Evolutionary conservation across 2,888 invertebrate species (phyloP).

Genomic region (Melipona bicolor): DNA sequence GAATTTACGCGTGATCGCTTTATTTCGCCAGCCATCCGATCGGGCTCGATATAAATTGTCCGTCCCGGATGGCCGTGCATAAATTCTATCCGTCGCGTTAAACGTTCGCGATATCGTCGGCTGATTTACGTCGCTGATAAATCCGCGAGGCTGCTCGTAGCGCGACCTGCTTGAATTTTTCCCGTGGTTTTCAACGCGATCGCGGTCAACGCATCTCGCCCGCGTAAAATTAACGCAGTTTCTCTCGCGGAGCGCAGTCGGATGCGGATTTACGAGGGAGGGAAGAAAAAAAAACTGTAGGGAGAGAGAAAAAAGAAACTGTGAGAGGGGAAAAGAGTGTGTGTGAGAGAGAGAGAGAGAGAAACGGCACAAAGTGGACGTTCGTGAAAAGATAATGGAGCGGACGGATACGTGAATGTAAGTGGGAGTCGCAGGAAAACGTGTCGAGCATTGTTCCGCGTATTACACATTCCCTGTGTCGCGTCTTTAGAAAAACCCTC

Average conservation of each 20-base stretch:
- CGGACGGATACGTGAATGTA: constrained; percentile 70
- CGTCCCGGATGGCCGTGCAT: constrained; percentile 36
- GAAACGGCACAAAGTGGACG: constrained; percentile 71
- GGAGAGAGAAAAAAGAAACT: neutral
- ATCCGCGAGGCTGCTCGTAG: constrained; percentile 1
- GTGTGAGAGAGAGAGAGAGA: neutral
- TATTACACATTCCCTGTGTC: constrained; percentile 73
- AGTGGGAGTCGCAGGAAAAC: constrained; percentile 71
- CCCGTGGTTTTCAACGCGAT: constrained; percentile 27
- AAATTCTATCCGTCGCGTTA: constrained; percentile 38
- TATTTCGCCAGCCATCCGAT: constrained; percentile 40
- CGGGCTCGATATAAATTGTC: constrained; percentile 51
- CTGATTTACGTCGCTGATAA: constrained; percentile 53
- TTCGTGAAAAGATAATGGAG: constrained; percentile 72
- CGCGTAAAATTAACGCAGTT: constrained; percentile 32
- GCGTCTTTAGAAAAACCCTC: constrained; percentile 67
- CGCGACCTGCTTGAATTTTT: constrained; percentile 7
- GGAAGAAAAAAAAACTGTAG: neutral
- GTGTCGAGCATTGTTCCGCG: constrained; percentile 72
- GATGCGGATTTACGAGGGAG: neutral
- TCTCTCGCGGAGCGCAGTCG: neutral
- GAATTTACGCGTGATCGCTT: constrained; percentile 58
- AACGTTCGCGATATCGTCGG: constrained; percentile 30
- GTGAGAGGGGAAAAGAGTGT: neutral
- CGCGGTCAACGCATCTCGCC: constrained; percentile 15